Base-by-base conservation (phyloP, 2,888 invertebrate species). In the Stenolophus ochropezus region DNA sequence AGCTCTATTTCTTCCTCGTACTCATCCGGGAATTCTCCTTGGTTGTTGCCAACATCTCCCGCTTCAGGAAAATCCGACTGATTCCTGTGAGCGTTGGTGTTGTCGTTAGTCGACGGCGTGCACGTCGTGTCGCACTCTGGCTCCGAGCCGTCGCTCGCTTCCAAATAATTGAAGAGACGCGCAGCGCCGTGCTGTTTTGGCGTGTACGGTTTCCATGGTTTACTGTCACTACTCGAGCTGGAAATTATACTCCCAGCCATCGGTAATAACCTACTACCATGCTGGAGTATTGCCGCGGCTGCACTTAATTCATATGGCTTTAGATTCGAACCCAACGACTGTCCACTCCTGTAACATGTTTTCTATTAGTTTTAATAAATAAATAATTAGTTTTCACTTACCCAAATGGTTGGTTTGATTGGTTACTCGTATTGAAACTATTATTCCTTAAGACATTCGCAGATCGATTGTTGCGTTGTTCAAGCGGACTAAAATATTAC, bases 111-210 rank as follows among this genome's bases (percentile, higher is more conserved):
- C 87, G 84, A 83, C 76, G 87, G 84, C 27, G 86, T 86, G 82
- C 84, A 83, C 76, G 87, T 84, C 27, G 86, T 86, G 82, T 90
- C 90, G 86, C 91, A 90, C 86, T 90, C 90, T 20, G 91, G 91
- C 87, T 93, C 94, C 80, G 94, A 94, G 85, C 93, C 93, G 90
- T 94, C 94, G 85, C 91, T 93, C 83, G 94, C 94, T 90, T 93
- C 94, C 91, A 94, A 91, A 91, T 93, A 94, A 86, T 92, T 94
- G 90, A 94, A 94, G 79, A 94, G 91, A 82, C 94, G 90, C 84
- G 93, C 93, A 81, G 94, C 94, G 84, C 94, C 94, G 84, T 92
- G 92, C 86, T 88, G 89, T 76, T 89, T 89, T 1, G 89, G 88
- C 4, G 88, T 85, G 81, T 89, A 88, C 20, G 85, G 86, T 77